Percentiles rank a stretch among this genome's conserved stretches.
These are phyloP conservation scores for Tineola bisselliella DNA, from an alignment of 2,888 invertebrate species.

Conservation along the genomic window DNA sequence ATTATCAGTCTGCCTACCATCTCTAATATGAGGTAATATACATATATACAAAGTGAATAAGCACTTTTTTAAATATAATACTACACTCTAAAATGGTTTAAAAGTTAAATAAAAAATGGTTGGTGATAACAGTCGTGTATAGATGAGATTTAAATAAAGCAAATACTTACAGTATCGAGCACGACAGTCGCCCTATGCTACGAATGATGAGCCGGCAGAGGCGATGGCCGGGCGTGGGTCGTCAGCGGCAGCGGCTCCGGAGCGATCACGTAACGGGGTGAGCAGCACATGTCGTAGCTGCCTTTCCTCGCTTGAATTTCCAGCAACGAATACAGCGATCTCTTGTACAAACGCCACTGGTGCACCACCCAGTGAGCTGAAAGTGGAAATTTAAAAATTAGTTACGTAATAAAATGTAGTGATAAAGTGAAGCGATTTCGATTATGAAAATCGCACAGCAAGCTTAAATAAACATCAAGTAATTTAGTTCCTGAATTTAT, in stretches of 20 bases:
- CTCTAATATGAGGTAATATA: too few species aligned
- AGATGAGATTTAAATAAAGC: too few species aligned
- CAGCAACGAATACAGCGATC: slow-evolving; percentile 51
- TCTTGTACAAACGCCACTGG: slow-evolving; percentile 60
- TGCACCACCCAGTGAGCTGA: slow-evolving; percentile 56
- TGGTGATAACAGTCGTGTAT: too few species aligned
- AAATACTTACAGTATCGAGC: slow-evolving; percentile 23
- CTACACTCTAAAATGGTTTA: too few species aligned
- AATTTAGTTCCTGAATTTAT: too few species aligned
- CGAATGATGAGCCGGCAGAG: slow-evolving; percentile 57
- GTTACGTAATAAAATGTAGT: neutral
- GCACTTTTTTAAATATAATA: too few species aligned
- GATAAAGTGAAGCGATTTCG: too few species aligned
- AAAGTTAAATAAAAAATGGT: too few species aligned
- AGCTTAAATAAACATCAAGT: too few species aligned
- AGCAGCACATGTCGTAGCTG: slow-evolving; percentile 47
- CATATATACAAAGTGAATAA: too few species aligned
- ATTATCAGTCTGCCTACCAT: too few species aligned
- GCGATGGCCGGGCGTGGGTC: slow-evolving; percentile 40
- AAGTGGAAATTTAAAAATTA: slow-evolving; percentile 15
- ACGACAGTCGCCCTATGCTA: slow-evolving; percentile 47
- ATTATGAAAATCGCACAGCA: too few species aligned
- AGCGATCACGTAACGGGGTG: slow-evolving; percentile 50
- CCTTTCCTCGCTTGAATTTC: slow-evolving; percentile 53
- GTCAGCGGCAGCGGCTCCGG: slow-evolving; percentile 53